Evolutionary conservation across 2,113 vertebrate species (phyloP), one percentile per base, ranked within the genome.

Genomic region (Alexandromys fortis): DNA sequence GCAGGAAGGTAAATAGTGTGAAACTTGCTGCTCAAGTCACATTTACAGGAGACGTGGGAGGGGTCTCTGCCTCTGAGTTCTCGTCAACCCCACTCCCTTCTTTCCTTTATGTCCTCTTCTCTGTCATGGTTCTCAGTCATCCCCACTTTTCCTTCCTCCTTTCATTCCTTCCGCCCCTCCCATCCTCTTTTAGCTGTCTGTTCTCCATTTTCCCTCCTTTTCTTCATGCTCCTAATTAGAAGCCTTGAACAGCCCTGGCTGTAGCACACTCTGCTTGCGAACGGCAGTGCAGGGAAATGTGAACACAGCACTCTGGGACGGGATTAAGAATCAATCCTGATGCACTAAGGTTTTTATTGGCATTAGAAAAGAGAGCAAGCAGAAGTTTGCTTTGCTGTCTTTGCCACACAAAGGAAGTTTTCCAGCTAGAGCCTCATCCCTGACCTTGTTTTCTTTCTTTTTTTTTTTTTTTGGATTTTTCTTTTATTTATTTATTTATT

Each of bases 381-480:
- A 96, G 19, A 94, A 95, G n/a, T 33, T 95, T 96, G 38, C 49
- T 97, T 98, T 96, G 95, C 86, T 96, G 30, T 89, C 49, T 96
- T 47, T 86, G 88, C 28, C 67, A 14, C 79, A 75, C 77, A 89
- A 95, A 96, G 72, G 86, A 97, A 97, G 0, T 9, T 87, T 96
- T 95, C 95, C 93, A 91, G 92, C 26, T 95, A 96, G 97, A 97
- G 94, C 73, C 55, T 90, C 92, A 94, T 26, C 42, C 49, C 90
- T 92, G 70, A 94, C 55, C 78, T 98, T 96, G n/a, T 98, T 98
- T 98, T 97, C 67, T 92, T 47, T 90, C 92, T 79, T 96, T 96
- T 89, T 96, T 90, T 93, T 97, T 94, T n/a, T 97, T 94, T 97
- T n/a, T n/a, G n/a, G n/a, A n/a, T n/a, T n/a, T n/a, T n/a, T n/a